A percentile compares a stretch with the other conserved stretches of the same genome.
Conservation (phyloP, 2,113 vertebrate genomes). For the Phoenicopterus ruber region DNA sequence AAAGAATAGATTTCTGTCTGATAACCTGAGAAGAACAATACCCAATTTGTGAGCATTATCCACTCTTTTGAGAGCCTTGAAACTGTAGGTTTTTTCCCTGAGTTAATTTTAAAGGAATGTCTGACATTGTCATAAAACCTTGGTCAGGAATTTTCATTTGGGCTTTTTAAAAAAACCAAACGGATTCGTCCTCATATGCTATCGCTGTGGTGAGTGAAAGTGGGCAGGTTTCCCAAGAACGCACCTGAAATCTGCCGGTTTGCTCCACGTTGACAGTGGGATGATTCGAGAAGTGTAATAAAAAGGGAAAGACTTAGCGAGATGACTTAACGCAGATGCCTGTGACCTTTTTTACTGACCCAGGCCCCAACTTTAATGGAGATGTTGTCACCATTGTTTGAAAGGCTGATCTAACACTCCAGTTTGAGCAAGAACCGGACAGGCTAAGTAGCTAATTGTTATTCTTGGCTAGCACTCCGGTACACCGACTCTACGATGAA, state of each 20-base stretch:
- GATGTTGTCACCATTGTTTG: slow-evolving; percentile 42
- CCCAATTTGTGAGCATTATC: background rate
- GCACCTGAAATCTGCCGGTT: background rate
- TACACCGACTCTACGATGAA: background rate
- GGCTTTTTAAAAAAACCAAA: background rate
- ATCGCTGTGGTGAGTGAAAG: background rate
- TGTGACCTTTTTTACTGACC: background rate
- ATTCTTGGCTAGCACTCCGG: slow-evolving; percentile 60
- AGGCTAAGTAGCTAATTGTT: slow-evolving; percentile 65
- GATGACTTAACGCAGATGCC: background rate
- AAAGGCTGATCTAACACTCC: slow-evolving; percentile 35
- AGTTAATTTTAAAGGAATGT: slow-evolving; percentile 15
- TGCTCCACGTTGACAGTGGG: background rate
- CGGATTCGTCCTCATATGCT: background rate
- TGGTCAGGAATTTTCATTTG: background rate
- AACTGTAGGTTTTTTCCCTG: background rate
- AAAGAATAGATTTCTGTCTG: slow-evolving; percentile 12
- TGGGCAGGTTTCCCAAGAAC: background rate
- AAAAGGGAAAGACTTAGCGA: background rate
- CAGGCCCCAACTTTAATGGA: background rate
- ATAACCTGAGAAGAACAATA: slow-evolving; percentile 3
- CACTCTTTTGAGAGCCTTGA: background rate
- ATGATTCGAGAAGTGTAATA: background rate
- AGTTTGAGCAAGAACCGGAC: slow-evolving; percentile 20
- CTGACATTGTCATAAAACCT: background rate